A percentile compares a stretch with the other conserved stretches of the same genome.
Evolutionary conservation across 2,888 invertebrate species (phyloP).

Genomic region (Acanthacorydalis orientalis): DNA sequence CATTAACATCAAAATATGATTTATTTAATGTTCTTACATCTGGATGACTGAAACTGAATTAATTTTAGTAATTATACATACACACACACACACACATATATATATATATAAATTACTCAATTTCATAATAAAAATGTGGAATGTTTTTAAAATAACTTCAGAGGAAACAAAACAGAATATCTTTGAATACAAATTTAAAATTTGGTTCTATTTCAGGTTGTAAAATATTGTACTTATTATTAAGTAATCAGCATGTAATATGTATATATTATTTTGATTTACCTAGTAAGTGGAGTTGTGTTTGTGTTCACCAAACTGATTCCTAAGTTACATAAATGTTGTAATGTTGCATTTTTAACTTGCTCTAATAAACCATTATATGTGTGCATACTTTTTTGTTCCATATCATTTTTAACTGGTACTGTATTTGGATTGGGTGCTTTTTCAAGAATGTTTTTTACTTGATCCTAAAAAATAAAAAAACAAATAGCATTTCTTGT

Average conservation of each 20-base stretch:
- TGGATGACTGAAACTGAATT: not conserved
- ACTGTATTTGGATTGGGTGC: constrained; percentile 17
- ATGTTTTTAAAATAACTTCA: too few species aligned
- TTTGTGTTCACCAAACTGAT: constrained; percentile 17
- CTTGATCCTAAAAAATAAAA: constrained; percentile 25
- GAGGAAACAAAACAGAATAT: too few species aligned
- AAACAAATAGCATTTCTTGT: too few species aligned
- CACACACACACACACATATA: too few species aligned
- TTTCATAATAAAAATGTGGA: too few species aligned
- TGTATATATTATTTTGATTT: not conserved
- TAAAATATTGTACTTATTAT: too few species aligned
- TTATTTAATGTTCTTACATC: constrained; percentile 2
- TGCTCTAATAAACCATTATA: constrained; percentile 13
- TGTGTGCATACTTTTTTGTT: not conserved
- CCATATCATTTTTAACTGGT: constrained; percentile 6
- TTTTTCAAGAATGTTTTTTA: constrained; percentile 33
- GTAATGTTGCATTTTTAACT: constrained; percentile 21
- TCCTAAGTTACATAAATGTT: constrained; percentile 21
- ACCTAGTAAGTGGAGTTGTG: not conserved
- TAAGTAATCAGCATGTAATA: too few species aligned
- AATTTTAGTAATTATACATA: not conserved
- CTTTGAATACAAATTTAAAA: not conserved
- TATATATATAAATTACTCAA: too few species aligned
- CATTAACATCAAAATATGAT: constrained; percentile 18
- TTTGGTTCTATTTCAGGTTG: not conserved